Base-by-base conservation (phyloP, 1,140 invertebrate genomes). In the Papilio aristodemus region DNA sequence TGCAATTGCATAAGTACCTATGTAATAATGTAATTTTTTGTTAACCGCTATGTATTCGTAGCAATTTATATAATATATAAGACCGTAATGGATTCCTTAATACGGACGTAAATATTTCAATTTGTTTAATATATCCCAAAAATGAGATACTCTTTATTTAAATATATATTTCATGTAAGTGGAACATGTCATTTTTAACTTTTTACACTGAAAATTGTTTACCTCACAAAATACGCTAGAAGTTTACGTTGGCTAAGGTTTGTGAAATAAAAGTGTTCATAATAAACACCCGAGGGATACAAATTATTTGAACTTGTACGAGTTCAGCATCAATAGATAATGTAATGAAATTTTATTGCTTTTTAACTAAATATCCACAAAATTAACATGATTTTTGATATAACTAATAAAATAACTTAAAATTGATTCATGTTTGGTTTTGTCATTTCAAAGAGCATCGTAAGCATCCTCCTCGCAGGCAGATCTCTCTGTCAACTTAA, bases 131-230 rank as follows among this genome's bases (percentile, higher is more conserved):
- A 41, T 63, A 63, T 43, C 60, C 60, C 19, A 41, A 41, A 17
- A 22, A 19, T 38, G 37, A 25, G 19, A 41, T 41, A 63, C 4
- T 39, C 22, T 22, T 63, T 63, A 25, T 19, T 63, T 19, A 14
- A 41, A 38, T n/a, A 63, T 63, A 41, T 39, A 25, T 43, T 25
- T 50, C 27, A 66, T 50, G 27, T 19, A 66, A 13, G 41, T 66
- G 39, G 63, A 46, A 66, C 63, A 66, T 66, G 63, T 66, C 39
- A 17, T 14, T 66, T 66, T 66, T 66, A 46, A 66, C 43, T 66
- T 66, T 63, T 38, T 50, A 50, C 11, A 66, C 22, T 25, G 63
- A 46, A 41, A 50, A 64, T 66, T 46, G 14, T 25, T 43, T 36
- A 14, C 22, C 22, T 54, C 19, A 54, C 22, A 22, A 3, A 54